Evolutionary conservation across 2,113 vertebrate genomes (phyloP).

Genomic region (Callospermophilus lateralis): DNA sequence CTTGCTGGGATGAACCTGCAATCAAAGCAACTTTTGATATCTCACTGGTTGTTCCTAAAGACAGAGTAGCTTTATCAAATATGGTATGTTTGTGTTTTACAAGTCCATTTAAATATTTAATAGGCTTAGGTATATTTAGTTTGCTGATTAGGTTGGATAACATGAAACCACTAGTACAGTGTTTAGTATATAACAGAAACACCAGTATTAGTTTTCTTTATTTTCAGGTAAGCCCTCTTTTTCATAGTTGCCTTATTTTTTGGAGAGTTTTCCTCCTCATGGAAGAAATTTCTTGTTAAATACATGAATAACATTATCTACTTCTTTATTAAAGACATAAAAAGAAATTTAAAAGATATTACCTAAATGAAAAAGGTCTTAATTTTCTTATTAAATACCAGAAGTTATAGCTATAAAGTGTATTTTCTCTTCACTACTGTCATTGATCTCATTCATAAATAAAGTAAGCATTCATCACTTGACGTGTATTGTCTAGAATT

Average conservation of each 20-base stretch:
- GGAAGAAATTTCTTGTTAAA: conserved; percentile 39
- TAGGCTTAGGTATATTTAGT: not conserved
- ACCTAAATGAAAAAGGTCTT: not conserved
- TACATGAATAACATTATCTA: not conserved
- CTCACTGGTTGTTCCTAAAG: conserved; percentile 97
- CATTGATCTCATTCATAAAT: not conserved
- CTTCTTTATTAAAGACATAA: conserved; percentile 35
- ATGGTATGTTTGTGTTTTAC: conserved; percentile 91
- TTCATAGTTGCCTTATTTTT: conserved; percentile 41
- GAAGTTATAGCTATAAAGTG: not conserved
- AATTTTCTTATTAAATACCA: conserved; percentile 25
- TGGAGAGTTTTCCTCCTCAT: not conserved
- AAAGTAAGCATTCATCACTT: not conserved
- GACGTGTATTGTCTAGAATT: not conserved
- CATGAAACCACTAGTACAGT: not conserved
- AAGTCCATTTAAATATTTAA: conserved; percentile 51
- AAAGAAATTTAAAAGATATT: conserved; percentile 30
- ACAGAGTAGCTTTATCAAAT: conserved; percentile 98
- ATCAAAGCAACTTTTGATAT: conserved; percentile 99
- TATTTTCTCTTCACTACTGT: not conserved
- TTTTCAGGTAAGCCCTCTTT: conserved; percentile 32
- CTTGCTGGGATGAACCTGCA: conserved; percentile 99
- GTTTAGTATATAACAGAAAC: not conserved
- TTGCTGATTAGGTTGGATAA: conserved; percentile 21
- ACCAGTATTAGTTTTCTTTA: conserved; percentile 19